These are phyloP conservation scores for Apeltes quadracus DNA, from an alignment of 2,113 vertebrate genomes.

Conservation along the genomic window DNA sequence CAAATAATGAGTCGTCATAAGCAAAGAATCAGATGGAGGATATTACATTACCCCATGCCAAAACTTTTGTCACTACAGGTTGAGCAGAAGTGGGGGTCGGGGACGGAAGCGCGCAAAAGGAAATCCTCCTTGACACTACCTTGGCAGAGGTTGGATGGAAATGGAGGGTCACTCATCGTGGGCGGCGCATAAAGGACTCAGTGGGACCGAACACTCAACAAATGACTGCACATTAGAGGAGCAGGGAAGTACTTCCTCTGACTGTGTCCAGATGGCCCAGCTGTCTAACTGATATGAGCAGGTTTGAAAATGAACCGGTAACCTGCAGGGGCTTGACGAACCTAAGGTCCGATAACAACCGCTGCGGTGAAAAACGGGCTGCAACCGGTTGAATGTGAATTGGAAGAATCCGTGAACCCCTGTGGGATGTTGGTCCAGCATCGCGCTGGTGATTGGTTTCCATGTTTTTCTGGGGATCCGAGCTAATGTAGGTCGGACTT, in stretches of 20 bases:
- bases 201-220: slow-evolving; percentile 56
- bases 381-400: not conserved
- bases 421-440: not conserved
- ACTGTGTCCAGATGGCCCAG: slow-evolving; percentile 28
- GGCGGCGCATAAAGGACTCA: slow-evolving; percentile 42
- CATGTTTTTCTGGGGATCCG: not conserved
- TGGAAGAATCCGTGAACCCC: not conserved
- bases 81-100: not conserved
- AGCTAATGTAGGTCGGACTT: not conserved
- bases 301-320: slow-evolving; percentile 5
- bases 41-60: slow-evolving; percentile 51
- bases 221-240: slow-evolving; percentile 50
- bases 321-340: slow-evolving; percentile 10
- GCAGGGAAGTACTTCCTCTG: slow-evolving; percentile 8
- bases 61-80: slow-evolving; percentile 44
- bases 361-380: not conserved
- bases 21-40: slow-evolving; percentile 51
- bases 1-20: slow-evolving; percentile 67
- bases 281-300: slow-evolving; percentile 18
- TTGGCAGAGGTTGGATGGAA: slow-evolving; percentile 59
- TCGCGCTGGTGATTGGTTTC: slow-evolving; percentile 17
- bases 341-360: not conserved
- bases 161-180: slow-evolving; percentile 39
- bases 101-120: slow-evolving; percentile 43
- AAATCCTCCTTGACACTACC: slow-evolving; percentile 64